Conservation (phyloP, 2,797 vertebrate genomes). For the Thunnus albacares region DNA sequence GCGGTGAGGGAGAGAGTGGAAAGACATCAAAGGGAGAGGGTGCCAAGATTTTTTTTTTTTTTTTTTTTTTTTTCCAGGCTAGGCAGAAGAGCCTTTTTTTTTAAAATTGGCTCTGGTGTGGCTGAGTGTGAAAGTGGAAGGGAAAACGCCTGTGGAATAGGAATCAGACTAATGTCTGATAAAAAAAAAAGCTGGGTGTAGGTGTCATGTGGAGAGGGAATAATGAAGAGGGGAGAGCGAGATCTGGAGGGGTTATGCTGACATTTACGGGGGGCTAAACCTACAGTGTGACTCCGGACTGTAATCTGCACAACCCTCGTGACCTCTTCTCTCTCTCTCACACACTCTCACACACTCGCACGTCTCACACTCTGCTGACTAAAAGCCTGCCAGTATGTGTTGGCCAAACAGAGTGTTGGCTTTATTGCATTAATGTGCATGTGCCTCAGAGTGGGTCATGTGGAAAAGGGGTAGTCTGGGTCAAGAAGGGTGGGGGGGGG, state of each 20-base stretch:
- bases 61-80: slow-evolving; percentile 12
- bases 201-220: slow-evolving; percentile 36
- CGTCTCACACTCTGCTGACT: slow-evolving; percentile 36
- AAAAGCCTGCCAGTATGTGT: slow-evolving; percentile 56
- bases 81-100: slow-evolving; percentile 57
- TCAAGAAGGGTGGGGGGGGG: slow-evolving; percentile 29
- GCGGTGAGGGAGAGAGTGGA: slow-evolving; percentile 36
- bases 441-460: slow-evolving; percentile 60
- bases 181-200: slow-evolving; percentile 35
- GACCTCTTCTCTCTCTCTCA: slow-evolving; percentile 17
- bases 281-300: slow-evolving; percentile 43
- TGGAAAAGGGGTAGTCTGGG: slow-evolving; percentile 71
- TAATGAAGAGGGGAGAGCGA: neutral
- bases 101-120: slow-evolving; percentile 41
- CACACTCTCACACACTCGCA: slow-evolving; percentile 1
- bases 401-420: slow-evolving; percentile 49
- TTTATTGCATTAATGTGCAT: slow-evolving; percentile 48
- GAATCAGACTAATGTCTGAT: slow-evolving; percentile 48
- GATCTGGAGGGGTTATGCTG: neutral
- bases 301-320: slow-evolving; percentile 46
- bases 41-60: slow-evolving; percentile 38
- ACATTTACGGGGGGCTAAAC: slow-evolving; percentile 35
- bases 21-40: slow-evolving; percentile 77
- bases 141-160: slow-evolving; percentile 46
- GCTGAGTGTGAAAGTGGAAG: slow-evolving; percentile 42